Conservation (phyloP, 2,888 invertebrate genomes). For the Tetheella fluctuosa region DNA sequence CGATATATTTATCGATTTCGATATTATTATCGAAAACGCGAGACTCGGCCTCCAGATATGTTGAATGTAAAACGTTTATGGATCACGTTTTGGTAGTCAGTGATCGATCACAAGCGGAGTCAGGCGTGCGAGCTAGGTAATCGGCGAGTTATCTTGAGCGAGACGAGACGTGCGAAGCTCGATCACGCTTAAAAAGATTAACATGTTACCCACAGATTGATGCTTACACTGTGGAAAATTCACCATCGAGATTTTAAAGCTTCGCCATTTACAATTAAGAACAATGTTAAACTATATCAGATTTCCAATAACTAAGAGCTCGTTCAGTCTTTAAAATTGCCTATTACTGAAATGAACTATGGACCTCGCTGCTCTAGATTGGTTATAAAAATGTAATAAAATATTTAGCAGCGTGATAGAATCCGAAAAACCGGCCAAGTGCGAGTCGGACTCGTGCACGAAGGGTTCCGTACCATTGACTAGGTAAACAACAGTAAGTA, state of each 20-base stretch:
- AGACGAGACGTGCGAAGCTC: slow-evolving; percentile 47
- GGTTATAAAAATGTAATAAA: slow-evolving; percentile 19
- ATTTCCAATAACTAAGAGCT: slow-evolving; percentile 50
- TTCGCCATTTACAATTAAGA: slow-evolving; percentile 49
- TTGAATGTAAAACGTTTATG: slow-evolving; percentile 10
- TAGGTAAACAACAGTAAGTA: no score
- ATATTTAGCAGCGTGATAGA: background rate
- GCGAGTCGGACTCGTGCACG: no score
- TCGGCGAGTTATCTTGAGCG: slow-evolving; percentile 56
- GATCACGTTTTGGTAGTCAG: slow-evolving; percentile 33
- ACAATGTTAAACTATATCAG: slow-evolving; percentile 39
- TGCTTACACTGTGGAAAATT: slow-evolving; percentile 46
- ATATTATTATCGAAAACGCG: no score
- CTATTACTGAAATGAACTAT: slow-evolving; percentile 50
- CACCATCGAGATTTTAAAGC: slow-evolving; percentile 39
- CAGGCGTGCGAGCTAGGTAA: slow-evolving; percentile 42
- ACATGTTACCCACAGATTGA: slow-evolving; percentile 61
- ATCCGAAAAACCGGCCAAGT: no score
- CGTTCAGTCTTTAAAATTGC: slow-evolving; percentile 59
- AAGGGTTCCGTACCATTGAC: no score
- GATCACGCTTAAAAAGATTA: slow-evolving; percentile 68
- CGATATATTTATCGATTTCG: no score
- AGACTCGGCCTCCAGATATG: no score
- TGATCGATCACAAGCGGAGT: slow-evolving; percentile 52
- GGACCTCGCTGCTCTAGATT: slow-evolving; percentile 29